Conservation (phyloP, 2,797 vertebrate species). For the Melanotaenia parkinsoni region DNA sequence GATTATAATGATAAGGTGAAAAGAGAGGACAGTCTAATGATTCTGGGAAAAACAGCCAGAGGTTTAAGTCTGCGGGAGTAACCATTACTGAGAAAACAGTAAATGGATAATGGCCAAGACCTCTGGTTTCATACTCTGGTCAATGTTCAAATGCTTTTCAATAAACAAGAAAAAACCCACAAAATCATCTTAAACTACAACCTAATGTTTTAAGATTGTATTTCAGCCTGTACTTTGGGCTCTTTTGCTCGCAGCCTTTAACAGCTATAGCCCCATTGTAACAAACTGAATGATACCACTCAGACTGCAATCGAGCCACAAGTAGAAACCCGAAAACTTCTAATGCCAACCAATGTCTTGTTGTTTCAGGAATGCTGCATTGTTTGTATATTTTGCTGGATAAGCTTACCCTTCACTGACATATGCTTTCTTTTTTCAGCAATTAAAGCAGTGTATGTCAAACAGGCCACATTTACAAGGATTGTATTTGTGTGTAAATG, state of each 20-base stretch:
- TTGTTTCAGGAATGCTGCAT: not conserved
- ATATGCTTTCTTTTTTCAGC: not conserved
- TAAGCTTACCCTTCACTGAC: not conserved
- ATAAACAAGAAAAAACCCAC: not conserved
- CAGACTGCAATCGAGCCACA: not conserved
- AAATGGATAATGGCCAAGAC: not conserved
- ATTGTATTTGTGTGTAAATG: conserved; percentile 3
- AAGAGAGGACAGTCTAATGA: not conserved
- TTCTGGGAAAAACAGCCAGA: not conserved
- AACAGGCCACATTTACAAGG: not conserved
- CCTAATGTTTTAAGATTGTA: not conserved
- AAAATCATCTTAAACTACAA: not conserved
- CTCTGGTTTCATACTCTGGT: not conserved
- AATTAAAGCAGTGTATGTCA: not conserved
- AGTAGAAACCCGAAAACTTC: not conserved
- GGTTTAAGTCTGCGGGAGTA: not conserved
- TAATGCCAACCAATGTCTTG: not conserved
- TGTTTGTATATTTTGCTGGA: not conserved
- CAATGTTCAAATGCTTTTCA: not conserved
- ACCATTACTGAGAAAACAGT: not conserved
- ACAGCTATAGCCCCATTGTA: no score
- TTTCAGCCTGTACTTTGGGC: not conserved
- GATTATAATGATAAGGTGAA: not conserved
- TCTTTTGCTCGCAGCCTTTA: not conserved
- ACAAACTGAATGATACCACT: no score